Conservation (phyloP, 1,140 invertebrate genomes). For the Galendromus occidentalis region DNA sequence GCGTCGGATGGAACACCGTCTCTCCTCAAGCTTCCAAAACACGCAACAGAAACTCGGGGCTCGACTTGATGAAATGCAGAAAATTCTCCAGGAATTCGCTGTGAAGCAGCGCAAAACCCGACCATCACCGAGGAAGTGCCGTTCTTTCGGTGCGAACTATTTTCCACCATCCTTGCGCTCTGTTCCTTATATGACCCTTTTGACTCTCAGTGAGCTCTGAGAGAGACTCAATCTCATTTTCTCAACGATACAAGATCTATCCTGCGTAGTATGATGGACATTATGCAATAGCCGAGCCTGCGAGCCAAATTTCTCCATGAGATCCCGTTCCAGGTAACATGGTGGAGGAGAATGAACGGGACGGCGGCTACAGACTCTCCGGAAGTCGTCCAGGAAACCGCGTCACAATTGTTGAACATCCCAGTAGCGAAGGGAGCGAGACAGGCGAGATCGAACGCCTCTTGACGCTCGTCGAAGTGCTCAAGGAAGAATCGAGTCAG, state of each 20-base stretch:
- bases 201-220: neutral
- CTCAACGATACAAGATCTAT: too few species aligned
- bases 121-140: slow-evolving; percentile 5
- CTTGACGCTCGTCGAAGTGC: slow-evolving; percentile 7
- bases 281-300: too few species aligned
- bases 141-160: neutral
- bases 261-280: too few species aligned
- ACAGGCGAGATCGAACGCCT: neutral
- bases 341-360: neutral
- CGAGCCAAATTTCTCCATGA: too few species aligned
- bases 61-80: slow-evolving; percentile 17
- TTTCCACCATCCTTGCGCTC: too few species aligned
- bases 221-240: too few species aligned
- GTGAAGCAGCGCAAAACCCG: slow-evolving; percentile 6
- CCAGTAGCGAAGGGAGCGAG: neutral
- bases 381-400: neutral
- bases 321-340: slow-evolving; percentile 9
- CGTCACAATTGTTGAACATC: slow-evolving; percentile 1
- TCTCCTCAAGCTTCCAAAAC: slow-evolving; percentile 16
- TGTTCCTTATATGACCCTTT: neutral
- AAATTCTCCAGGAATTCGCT: slow-evolving; percentile 18
- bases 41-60: slow-evolving; percentile 18
- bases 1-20: slow-evolving; percentile 15
- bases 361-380: neutral
- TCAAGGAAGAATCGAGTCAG: neutral